Conservation (phyloP, 2,797 vertebrate species). For the Cetoscarus ocellatus region DNA sequence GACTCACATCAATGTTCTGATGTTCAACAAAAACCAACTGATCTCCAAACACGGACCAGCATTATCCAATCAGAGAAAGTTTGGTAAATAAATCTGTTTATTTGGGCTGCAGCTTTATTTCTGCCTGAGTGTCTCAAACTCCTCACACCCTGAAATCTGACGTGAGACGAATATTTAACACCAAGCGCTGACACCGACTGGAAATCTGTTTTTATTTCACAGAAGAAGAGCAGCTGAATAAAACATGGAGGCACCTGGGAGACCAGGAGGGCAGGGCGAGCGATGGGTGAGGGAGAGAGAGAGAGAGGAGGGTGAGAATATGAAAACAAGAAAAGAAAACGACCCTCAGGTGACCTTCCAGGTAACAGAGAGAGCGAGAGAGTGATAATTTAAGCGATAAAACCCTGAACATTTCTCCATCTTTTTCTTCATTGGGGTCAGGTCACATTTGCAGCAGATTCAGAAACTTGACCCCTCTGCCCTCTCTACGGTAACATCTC, state of each 20-base stretch:
- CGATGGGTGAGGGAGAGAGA: too few species aligned
- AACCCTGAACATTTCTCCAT: too few species aligned
- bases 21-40: too few species aligned
- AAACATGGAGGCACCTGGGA: constrained; percentile 8
- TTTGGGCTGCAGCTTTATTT: neutral
- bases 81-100: neutral
- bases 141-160: neutral
- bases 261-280: neutral
- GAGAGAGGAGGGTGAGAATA: neutral
- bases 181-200: neutral
- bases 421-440: too few species aligned
- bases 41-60: too few species aligned
- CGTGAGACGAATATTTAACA: neutral
- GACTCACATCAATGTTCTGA: too few species aligned
- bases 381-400: neutral
- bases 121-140: neutral
- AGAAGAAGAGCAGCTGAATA: constrained; percentile 5
- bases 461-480: too few species aligned
- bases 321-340: neutral
- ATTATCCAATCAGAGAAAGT: too few species aligned
- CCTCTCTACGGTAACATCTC: too few species aligned
- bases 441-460: too few species aligned
- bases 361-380: neutral
- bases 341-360: neutral
- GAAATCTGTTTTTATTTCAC: constrained; percentile 7